Evolutionary conservation across 2,888 invertebrate genomes (phyloP).

Genomic region (Atrina japonica): DNA sequence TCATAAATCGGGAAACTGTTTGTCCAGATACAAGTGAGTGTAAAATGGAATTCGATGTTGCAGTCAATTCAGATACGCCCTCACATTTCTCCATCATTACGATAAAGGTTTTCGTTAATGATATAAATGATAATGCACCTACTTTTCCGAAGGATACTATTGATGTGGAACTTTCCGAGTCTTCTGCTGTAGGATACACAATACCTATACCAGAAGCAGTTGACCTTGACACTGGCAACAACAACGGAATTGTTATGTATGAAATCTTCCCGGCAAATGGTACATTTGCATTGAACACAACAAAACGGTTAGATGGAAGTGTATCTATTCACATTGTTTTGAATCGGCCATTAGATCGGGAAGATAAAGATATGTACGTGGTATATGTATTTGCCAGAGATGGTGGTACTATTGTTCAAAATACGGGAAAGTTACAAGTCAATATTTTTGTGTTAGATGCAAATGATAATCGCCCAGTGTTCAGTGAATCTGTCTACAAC

Average conservation of each 20-base stretch:
- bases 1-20: conserved; percentile 65
- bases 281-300: conserved; percentile 51
- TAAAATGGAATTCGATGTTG: conserved; percentile 56
- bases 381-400: conserved; percentile 68
- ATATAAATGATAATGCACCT: conserved; percentile 70
- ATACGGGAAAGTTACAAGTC: conserved; percentile 65
- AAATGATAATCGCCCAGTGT: conserved; percentile 72
- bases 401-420: conserved; percentile 62
- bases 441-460: conserved; percentile 68
- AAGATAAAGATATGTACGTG: conserved; percentile 64
- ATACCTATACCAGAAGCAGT: conserved; percentile 63
- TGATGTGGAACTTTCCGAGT: conserved; percentile 62
- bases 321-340: conserved; percentile 61
- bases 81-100: conserved; percentile 54
- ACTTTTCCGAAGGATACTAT: conserved; percentile 55
- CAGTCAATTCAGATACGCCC: conserved; percentile 48
- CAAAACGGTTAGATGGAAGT: conserved; percentile 58
- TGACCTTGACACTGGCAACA: conserved; percentile 62
- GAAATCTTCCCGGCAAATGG: conserved; percentile 55
- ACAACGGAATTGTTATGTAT: conserved; percentile 63
- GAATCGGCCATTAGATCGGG: conserved; percentile 66
- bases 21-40: conserved; percentile 52
- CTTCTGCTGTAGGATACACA: conserved; percentile 53
- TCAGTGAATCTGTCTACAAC: conserved; percentile 61
- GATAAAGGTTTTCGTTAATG: conserved; percentile 56